These are phyloP conservation scores for Pristiophorus japonicus DNA, from an alignment of 2,113 vertebrate species.

Conservation along the genomic window DNA sequence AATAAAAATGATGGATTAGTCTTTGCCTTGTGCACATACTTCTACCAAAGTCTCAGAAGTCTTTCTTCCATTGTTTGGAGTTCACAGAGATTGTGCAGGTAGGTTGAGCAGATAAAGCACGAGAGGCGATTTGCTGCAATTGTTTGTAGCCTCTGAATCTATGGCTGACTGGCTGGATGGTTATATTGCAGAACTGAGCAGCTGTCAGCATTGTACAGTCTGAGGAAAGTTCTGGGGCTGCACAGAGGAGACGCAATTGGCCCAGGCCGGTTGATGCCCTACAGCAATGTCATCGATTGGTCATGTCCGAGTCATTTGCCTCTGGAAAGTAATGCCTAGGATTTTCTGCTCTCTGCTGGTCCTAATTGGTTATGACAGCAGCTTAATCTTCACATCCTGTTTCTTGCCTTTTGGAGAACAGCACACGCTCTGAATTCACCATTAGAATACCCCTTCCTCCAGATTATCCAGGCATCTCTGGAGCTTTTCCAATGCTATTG, in stretches of 20 bases:
- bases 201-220: neutral
- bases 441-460: neutral
- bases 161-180: neutral
- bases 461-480: neutral
- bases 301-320: neutral
- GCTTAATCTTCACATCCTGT: neutral
- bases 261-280: neutral
- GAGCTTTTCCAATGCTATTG: neutral
- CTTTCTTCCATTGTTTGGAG: neutral
- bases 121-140: neutral
- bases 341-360: neutral
- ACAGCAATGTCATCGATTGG: neutral
- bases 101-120: neutral
- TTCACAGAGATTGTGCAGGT: neutral
- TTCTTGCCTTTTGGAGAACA: neutral
- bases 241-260: neutral
- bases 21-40: neutral
- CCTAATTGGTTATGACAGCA: neutral
- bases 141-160: neutral
- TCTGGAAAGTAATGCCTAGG: neutral
- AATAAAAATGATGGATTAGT: neutral
- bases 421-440: neutral
- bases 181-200: too few relatives aligned
- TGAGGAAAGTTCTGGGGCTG: too few relatives aligned
- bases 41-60: neutral